Percentiles rank a stretch among this genome's conserved stretches.
phyloP scores from a whole-genome alignment of 2,113 vertebrate species.

The Cromileptes altivelis region DNA sequence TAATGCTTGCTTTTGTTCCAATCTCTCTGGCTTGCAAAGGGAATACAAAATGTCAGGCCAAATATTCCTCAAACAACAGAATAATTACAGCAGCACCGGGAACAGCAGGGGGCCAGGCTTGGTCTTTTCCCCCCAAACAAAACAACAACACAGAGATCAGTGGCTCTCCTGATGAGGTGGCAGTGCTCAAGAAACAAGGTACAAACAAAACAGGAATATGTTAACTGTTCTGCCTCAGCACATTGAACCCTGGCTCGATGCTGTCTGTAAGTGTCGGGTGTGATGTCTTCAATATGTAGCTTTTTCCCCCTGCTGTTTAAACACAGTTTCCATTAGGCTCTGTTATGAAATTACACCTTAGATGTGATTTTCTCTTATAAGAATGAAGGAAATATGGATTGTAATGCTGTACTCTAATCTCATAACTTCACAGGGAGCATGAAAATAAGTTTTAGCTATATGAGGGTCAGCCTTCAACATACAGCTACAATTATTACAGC shows the following conservation, averaged over 20 bases:
- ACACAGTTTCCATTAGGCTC: constrained; percentile 8
- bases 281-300: background rate
- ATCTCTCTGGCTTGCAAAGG: constrained; percentile 67
- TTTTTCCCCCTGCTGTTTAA: background rate
- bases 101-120: constrained; percentile 58
- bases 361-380: background rate
- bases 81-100: constrained; percentile 72
- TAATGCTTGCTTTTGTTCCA: constrained; percentile 77
- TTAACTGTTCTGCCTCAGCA: constrained; percentile 18
- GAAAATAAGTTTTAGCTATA: constrained; percentile 14
- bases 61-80: constrained; percentile 76
- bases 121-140: constrained; percentile 48
- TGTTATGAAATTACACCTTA: background rate
- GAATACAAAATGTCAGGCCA: constrained; percentile 80
- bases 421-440: constrained; percentile 25
- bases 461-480: constrained; percentile 43
- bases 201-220: constrained; percentile 37
- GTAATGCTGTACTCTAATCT: constrained; percentile 18
- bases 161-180: constrained; percentile 51
- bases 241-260: background rate
- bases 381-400: constrained; percentile 5
- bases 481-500: constrained; percentile 27
- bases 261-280: background rate
- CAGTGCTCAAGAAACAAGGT: constrained; percentile 29
- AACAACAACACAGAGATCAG: constrained; percentile 71